Evolutionary conservation across 2,797 vertebrate genomes (phyloP).

Genomic region (Diplodus sargus): DNA sequence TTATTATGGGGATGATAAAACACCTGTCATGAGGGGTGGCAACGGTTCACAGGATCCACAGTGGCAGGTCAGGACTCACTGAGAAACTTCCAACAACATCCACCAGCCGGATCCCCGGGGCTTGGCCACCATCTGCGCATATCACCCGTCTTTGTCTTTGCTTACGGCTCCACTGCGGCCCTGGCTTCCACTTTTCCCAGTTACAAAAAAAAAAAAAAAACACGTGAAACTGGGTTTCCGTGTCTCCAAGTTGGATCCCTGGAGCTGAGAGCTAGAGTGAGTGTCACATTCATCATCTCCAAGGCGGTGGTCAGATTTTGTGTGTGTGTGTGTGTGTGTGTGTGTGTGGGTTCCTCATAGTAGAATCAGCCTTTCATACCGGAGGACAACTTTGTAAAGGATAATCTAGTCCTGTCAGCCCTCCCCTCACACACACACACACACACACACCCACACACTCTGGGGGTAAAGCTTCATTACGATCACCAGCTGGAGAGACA

Average conservation of each 20-base stretch:
- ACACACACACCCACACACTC: slow-evolving; percentile 17
- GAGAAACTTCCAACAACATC: slow-evolving; percentile 45
- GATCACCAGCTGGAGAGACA: slow-evolving; percentile 77
- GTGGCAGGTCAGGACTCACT: slow-evolving; percentile 46
- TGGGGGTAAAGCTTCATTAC: slow-evolving; percentile 73
- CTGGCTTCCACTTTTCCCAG: slow-evolving; percentile 36
- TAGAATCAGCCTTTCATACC: slow-evolving; percentile 56
- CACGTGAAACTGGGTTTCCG: slow-evolving; percentile 72
- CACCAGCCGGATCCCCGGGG: slow-evolving; percentile 31
- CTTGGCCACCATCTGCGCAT: slow-evolving; percentile 66
- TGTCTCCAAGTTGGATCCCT: slow-evolving; percentile 72
- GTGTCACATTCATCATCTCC: slow-evolving; percentile 74
- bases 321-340: slow-evolving; percentile 12
- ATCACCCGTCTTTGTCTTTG: slow-evolving; percentile 67
- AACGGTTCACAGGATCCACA: slow-evolving; percentile 55
- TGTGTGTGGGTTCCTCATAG: slow-evolving; percentile 35
- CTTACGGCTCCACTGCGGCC: slow-evolving; percentile 41
- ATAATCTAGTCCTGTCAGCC: slow-evolving; percentile 67
- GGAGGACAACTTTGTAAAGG: slow-evolving; percentile 68
- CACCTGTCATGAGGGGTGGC: slow-evolving; percentile 50
- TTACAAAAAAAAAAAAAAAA: slow-evolving; percentile 30
- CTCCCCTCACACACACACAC: slow-evolving; percentile 20
- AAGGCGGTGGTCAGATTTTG: slow-evolving; percentile 65
- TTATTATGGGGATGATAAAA: slow-evolving; percentile 63
- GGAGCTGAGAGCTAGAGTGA: slow-evolving; percentile 64